A percentile compares a stretch with the other conserved stretches of the same genome.
Conservation (phyloP, 1,140 invertebrate species). For the Argopecten irradians region DNA sequence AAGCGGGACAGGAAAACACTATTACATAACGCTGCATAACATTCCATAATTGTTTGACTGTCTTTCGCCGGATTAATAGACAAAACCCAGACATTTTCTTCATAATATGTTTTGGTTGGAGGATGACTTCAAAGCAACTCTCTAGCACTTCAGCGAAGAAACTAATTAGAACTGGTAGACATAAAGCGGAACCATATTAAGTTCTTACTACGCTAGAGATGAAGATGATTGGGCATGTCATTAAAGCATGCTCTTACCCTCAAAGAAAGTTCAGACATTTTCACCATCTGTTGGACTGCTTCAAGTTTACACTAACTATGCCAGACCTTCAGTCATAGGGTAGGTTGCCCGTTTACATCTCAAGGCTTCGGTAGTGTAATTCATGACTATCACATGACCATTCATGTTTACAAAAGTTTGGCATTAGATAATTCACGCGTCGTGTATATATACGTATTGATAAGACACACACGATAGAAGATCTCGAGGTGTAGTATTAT, state of each 20-base stretch:
- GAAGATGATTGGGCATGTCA: background rate
- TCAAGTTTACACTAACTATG: background rate
- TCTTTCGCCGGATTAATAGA: background rate
- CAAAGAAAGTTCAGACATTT: background rate
- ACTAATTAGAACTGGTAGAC: background rate
- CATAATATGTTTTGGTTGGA: background rate
- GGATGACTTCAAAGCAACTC: background rate
- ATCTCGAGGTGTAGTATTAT: too few species aligned
- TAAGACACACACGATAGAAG: too few species aligned
- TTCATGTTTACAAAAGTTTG: too few species aligned
- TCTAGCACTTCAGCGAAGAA: background rate
- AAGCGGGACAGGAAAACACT: background rate
- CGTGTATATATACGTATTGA: too few species aligned
- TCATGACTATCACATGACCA: too few species aligned
- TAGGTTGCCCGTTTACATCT: background rate
- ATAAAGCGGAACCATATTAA: background rate
- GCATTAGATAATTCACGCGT: background rate
- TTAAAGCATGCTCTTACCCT: background rate
- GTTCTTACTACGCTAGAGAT: background rate
- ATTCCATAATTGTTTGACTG: background rate
- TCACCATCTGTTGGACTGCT: background rate
- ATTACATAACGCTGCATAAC: background rate
- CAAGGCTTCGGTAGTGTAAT: background rate
- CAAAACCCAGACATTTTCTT: background rate
- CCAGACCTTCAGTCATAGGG: too few species aligned